Evolutionary conservation across 2,797 vertebrate genomes (phyloP).

Genomic region (Danionella dracula): DNA sequence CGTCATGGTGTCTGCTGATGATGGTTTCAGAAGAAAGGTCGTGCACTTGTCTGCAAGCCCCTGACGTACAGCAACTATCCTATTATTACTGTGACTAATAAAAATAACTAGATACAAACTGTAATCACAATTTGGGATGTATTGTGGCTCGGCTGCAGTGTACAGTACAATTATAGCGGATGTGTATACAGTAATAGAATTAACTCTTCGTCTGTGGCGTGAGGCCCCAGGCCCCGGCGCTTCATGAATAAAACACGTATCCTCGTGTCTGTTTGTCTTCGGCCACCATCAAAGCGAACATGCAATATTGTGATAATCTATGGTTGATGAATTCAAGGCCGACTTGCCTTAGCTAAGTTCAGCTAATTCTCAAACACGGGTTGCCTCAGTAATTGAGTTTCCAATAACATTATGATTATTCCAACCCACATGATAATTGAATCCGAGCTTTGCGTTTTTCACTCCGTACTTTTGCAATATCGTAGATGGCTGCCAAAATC

Average conservation of each 20-base stretch:
- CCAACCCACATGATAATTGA: conserved; percentile 97
- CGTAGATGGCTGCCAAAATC: conserved; percentile 79
- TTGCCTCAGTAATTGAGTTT: conserved; percentile 99
- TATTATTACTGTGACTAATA: conserved; percentile 63
- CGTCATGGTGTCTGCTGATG: conserved; percentile 64
- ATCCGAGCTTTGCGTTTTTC: conserved; percentile 82
- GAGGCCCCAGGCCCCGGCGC: conserved; percentile 86
- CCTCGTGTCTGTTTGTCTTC: conserved; percentile 95
- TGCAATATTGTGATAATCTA: conserved; percentile 99
- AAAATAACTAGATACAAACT: conserved; percentile 69
- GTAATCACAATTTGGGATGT: conserved; percentile 57
- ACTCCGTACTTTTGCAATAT: conserved; percentile 93
- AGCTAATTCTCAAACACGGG: conserved; percentile 99
- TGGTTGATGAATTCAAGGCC: conserved; percentile 99
- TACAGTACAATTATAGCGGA: conserved; percentile 92
- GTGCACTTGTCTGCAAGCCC: conserved; percentile 60
- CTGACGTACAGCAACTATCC: conserved; percentile 56
- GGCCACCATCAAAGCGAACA: conserved; percentile 99
- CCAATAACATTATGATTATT: conserved; percentile 99
- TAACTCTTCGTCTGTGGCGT: conserved; percentile 96
- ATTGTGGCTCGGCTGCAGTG: conserved; percentile 87
- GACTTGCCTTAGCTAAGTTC: conserved; percentile 98
- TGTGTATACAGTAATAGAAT: conserved; percentile 98
- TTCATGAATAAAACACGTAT: conserved; percentile 99
- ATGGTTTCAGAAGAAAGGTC: conserved; percentile 55